Conservation (phyloP, 1,140 invertebrate species). For the Plutomurus gul region DNA sequence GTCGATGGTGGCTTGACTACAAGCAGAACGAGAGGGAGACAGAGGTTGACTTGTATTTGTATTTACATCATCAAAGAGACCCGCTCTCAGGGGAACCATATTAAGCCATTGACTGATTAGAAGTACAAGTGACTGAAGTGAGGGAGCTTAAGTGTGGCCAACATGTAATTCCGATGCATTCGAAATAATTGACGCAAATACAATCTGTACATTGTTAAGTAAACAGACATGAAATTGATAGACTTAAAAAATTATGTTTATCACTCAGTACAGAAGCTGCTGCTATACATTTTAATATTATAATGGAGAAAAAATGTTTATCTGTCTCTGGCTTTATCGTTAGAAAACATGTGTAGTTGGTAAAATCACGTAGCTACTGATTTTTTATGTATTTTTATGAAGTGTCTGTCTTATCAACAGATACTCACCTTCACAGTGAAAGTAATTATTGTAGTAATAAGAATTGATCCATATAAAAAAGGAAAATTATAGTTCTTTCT, state of each 20-base stretch:
- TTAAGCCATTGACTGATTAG: slow-evolving; percentile 36
- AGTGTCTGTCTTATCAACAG: too few species aligned
- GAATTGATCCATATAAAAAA: background rate
- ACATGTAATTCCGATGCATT: background rate
- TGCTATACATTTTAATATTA: background rate
- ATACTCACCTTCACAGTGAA: background rate
- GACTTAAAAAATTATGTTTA: too few species aligned
- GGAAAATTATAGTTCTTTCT: too few species aligned
- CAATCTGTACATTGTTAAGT: background rate
- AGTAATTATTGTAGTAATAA: background rate
- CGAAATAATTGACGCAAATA: background rate
- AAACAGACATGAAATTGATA: too few species aligned
- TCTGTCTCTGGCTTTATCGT: too few species aligned
- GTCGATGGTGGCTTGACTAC: too few species aligned
- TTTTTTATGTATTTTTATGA: too few species aligned
- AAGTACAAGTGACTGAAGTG: background rate
- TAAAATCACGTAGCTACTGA: too few species aligned
- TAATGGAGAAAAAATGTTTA: too few species aligned
- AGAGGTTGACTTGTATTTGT: background rate
- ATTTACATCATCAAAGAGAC: background rate
- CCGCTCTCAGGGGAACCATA: background rate
- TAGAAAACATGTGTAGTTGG: too few species aligned
- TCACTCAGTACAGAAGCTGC: too few species aligned
- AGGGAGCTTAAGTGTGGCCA: background rate
- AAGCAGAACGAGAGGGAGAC: too few species aligned